Conservation (phyloP, 53 echinoderm and acorn worm species). For the Zoroaster sp. region DNA sequence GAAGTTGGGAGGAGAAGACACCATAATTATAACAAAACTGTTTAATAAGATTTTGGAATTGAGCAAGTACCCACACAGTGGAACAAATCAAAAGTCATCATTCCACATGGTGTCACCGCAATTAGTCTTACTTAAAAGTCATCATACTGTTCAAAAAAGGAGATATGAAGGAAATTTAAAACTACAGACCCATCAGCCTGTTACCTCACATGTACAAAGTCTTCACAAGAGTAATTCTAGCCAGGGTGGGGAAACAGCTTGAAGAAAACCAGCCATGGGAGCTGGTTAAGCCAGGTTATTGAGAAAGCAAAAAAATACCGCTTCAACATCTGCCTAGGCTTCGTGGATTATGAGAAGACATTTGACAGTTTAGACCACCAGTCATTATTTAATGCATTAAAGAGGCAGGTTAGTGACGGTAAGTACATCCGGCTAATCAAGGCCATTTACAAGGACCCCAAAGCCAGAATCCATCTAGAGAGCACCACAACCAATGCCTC, state of each 20-base stretch:
- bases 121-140: no score
- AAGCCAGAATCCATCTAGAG: not conserved
- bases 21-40: not conserved
- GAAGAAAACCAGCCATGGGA: not conserved
- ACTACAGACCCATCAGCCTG: conserved; percentile 20
- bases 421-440: conserved; percentile 1
- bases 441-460: not conserved
- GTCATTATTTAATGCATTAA: not conserved
- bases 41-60: not conserved
- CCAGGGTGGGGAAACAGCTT: not conserved
- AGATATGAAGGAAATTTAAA: not conserved
- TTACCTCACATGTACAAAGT: conserved; percentile 2
- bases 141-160: conserved; percentile 8
- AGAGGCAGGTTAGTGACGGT: not conserved
- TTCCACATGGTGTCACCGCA: no score
- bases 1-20: not conserved
- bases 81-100: conserved; percentile 1
- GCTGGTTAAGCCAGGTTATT: not conserved
- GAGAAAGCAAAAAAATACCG: not conserved
- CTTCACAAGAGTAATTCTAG: not conserved
- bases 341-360: not conserved
- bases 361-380: not conserved
- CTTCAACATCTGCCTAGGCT: conserved; percentile 6
- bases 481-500: not conserved
- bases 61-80: not conserved